Evolutionary conservation across 2,797 vertebrate genomes (phyloP).

Genomic region (Pantherophis alleghaniensis): DNA sequence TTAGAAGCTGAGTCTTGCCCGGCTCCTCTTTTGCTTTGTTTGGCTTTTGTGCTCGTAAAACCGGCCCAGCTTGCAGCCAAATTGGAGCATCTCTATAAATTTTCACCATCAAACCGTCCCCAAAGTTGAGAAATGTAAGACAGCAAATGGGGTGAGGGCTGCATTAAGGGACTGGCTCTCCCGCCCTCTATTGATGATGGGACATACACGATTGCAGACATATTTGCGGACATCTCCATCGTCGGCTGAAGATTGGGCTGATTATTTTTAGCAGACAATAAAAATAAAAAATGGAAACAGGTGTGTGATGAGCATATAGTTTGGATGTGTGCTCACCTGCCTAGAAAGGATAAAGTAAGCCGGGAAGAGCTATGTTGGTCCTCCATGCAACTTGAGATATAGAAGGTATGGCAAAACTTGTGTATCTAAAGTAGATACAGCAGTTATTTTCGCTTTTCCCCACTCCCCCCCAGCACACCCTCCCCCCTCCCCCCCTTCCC

Average conservation of each 20-base stretch:
- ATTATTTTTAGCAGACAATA: background rate
- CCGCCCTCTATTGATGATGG: constrained; percentile 56
- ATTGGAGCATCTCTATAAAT: constrained; percentile 80
- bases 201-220: constrained; percentile 66
- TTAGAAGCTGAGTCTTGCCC: constrained; percentile 83
- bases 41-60: constrained; percentile 80
- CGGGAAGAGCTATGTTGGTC: background rate
- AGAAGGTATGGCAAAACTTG: background rate
- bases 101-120: constrained; percentile 83
- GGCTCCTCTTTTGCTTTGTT: constrained; percentile 79
- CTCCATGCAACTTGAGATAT: background rate
- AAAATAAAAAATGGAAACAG: background rate
- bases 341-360: background rate
- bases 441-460: too few species aligned
- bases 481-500: too few species aligned
- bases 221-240: constrained; percentile 60
- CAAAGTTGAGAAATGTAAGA: constrained; percentile 89
- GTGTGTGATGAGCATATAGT: background rate
- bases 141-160: constrained; percentile 70
- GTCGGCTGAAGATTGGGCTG: constrained; percentile 51
- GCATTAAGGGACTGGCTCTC: constrained; percentile 60
- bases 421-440: too few species aligned
- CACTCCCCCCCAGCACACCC: too few species aligned
- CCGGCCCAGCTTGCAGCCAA: constrained; percentile 85
- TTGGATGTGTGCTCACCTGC: background rate